Conservation (phyloP, 35 echinoderm and acorn worm species). For the Heliocidaris erythrogramma region DNA sequence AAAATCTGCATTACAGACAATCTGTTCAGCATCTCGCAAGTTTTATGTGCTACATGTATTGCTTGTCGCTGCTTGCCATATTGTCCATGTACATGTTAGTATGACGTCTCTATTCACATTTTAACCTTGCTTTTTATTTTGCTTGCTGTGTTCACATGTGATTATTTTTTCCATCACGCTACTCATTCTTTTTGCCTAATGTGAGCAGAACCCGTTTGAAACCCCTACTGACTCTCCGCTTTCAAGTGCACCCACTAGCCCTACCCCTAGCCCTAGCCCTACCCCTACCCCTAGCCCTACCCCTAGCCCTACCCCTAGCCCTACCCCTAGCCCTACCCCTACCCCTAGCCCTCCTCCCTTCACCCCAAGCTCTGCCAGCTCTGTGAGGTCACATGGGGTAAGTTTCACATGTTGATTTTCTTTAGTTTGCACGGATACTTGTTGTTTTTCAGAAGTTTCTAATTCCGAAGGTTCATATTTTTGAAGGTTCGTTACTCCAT, state of each 20-base stretch:
- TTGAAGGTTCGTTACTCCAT: too few species aligned
- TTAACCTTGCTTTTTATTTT: neutral
- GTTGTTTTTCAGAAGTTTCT: too few species aligned
- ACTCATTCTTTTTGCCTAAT: neutral
- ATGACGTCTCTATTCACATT: neutral
- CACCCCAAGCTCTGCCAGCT: neutral
- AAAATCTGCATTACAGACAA: too few species aligned
- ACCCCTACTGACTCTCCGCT: neutral
- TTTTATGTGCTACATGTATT: too few species aligned
- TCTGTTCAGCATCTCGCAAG: too few species aligned
- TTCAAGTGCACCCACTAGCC: neutral
- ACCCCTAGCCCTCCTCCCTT: neutral
- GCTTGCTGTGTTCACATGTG: neutral
- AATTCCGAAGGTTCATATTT: too few species aligned
- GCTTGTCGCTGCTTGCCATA: too few species aligned
- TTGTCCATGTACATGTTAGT: neutral
- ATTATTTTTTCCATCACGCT: neutral
- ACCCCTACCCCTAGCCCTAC: too few species aligned
- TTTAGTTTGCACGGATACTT: neutral
- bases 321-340: too few species aligned
- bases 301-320: too few species aligned
- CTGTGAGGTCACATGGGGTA: neutral
- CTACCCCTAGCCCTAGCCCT: neutral
- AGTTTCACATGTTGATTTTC: neutral
- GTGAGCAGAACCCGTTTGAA: neutral